Conservation (phyloP, 37 sponge, comb jelly and placozoan genomes). For the Beroe forskalii region DNA sequence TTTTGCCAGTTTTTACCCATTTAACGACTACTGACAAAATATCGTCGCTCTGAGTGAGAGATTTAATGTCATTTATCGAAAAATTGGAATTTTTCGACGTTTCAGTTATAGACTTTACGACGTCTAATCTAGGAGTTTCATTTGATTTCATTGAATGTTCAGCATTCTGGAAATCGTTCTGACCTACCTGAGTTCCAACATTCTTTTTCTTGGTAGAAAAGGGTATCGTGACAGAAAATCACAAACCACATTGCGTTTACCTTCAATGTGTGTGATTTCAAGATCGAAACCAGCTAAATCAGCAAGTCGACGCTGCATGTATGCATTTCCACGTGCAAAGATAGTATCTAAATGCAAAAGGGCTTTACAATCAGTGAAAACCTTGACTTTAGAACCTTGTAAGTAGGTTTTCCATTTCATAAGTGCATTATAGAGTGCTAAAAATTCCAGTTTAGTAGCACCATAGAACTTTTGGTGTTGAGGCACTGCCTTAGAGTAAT, state of each 20-base stretch:
- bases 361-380: background rate
- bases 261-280: background rate
- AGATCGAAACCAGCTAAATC: background rate
- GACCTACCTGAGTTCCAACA: no score
- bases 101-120: no score
- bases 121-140: no score
- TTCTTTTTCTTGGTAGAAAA: no score
- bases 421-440: background rate
- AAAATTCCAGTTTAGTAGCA: conserved; percentile 17
- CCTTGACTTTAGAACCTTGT: background rate
- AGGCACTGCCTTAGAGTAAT: background rate
- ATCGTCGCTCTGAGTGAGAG: background rate
- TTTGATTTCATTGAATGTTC: no score
- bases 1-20: background rate
- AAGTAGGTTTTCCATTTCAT: background rate
- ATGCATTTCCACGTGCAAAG: background rate
- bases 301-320: background rate
- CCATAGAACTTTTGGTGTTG: background rate
- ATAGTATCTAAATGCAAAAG: background rate
- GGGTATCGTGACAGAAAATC: conserved; percentile 18
- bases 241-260: background rate
- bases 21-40: background rate
- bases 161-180: no score
- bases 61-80: no score
- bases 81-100: no score